Percentiles rank a stretch among this genome's conserved stretches.
phyloP scores from a whole-genome alignment of 2,888 invertebrate species.

The Auanema sp. region DNA sequence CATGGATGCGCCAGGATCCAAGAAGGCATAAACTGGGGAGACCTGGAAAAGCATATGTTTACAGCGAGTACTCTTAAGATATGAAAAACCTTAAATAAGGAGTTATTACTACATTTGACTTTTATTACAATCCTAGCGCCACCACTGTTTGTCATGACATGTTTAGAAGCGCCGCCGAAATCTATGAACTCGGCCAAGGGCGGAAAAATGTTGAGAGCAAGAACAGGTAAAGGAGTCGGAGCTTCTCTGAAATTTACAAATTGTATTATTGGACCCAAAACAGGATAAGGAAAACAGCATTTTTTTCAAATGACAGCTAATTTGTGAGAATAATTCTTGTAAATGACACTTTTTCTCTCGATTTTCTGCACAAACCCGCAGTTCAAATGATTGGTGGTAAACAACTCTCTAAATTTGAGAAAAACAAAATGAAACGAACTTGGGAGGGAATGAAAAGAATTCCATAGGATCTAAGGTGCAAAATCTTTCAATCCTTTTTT shows the following conservation, averaged over 20 bases:
- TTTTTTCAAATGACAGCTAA: no score
- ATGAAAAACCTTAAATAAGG: constrained; percentile 37
- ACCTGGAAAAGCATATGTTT: constrained; percentile 23
- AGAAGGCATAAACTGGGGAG: constrained; percentile 36
- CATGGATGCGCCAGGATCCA: constrained; percentile 31
- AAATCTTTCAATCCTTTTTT: constrained; percentile 16
- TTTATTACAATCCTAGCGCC: constrained; percentile 43
- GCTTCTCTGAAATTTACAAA: constrained; percentile 24
- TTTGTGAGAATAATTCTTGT: background rate
- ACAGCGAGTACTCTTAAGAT: constrained; percentile 4
- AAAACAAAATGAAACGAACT: constrained; percentile 10
- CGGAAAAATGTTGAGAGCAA: constrained; percentile 39
- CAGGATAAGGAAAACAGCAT: no score
- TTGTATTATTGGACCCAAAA: background rate
- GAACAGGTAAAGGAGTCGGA: constrained; percentile 23
- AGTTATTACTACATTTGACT: constrained; percentile 48
- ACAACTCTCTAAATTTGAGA: background rate
- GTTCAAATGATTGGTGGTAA: background rate
- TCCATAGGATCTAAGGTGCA: constrained; percentile 23
- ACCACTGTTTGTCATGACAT: constrained; percentile 42
- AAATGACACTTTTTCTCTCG: constrained; percentile 3
- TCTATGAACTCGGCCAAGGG: constrained; percentile 50
- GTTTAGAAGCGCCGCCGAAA: constrained; percentile 46
- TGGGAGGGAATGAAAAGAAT: constrained; percentile 18
- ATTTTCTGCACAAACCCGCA: background rate